Conservation (phyloP, 1,140 invertebrate species). For the Trichonephila clavipes region DNA sequence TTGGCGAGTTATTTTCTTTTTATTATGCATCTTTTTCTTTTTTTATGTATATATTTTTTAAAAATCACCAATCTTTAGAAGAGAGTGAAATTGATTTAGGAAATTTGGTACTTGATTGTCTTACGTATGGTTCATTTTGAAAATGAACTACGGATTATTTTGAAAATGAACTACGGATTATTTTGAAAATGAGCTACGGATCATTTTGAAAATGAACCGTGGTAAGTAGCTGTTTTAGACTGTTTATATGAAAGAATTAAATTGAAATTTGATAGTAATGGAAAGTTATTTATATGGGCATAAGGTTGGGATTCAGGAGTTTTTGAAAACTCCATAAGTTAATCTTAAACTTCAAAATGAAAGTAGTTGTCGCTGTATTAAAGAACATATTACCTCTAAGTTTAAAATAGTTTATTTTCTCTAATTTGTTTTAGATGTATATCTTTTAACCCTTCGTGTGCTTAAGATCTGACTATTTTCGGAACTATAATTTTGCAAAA, state of each 20-base stretch:
- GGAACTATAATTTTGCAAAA: too few relatives aligned
- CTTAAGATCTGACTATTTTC: too few relatives aligned
- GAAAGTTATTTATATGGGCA: background rate
- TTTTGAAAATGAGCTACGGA: too few relatives aligned
- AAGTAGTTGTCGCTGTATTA: background rate
- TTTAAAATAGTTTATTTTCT: too few relatives aligned
- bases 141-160: background rate
- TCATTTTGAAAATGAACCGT: background rate
- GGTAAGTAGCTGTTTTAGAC: background rate
- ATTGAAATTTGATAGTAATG: background rate
- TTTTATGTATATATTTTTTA: background rate
- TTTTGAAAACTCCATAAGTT: background rate
- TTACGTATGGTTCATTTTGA: background rate
- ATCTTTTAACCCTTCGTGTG: too few relatives aligned
- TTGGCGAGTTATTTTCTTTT: conserved; percentile 22
- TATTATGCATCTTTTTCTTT: conserved; percentile 13
- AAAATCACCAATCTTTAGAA: background rate
- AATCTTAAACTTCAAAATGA: background rate
- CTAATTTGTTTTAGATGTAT: too few relatives aligned
- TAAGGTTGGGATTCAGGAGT: too few relatives aligned
- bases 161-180: background rate
- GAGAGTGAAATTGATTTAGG: conserved; percentile 51
- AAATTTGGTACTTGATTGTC: conserved; percentile 53
- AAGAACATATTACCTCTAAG: background rate
- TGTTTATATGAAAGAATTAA: conserved; percentile 21